Evolutionary conservation across 2,113 vertebrate species (phyloP), one percentile per base, ranked within the genome.

Genomic region (Psilopogon haemacephalus): DNA sequence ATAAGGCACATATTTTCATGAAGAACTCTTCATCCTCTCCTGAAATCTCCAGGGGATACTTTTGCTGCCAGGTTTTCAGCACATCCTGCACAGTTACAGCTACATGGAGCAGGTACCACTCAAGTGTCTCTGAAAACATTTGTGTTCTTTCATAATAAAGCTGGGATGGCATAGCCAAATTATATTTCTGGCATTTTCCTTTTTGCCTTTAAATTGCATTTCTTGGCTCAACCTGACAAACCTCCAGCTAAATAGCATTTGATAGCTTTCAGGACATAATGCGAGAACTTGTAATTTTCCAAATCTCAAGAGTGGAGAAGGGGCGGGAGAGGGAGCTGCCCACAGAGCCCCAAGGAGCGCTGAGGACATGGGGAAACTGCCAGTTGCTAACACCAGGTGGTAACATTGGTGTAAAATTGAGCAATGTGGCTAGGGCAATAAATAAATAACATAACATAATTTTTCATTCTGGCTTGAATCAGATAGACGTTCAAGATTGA

Each of bases 341-440:
- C 0, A 0, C 0, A 1, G n/a, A 72, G 32, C 21, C 64, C 9
- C 1, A 5, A 55, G 80, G 58, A 86, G 14, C 2, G 1, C 15
- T 5, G 12, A 86, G 27, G n/a, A 65, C 38, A 37, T 0, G 0
- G 8, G 5, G 38, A 89, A 68, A 38, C 20, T 84, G 56, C 27
- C 35, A 78, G n/a, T 15, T 82, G 28, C 44, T 64, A 58, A 64
- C 8, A 56, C 12, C 26, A 56, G 20, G n/a, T 27, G 72, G 35
- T 8, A 89, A 75, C 11, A 48, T 0, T 12, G 28, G 28, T 37
- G n/a, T 30, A 77, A 88, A 94, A 20, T 5, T 6, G 15, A 74
- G 15, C 8, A 44, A 68, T 21, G 8, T 9, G 71, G 15, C 23
- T 21, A 68, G 19, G 46, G 14, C 19, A 84, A 11, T 15, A 77